Evolutionary conservation across 92 coral and sea anemone genomes (phyloP), one percentile per base, ranked within the genome.

Genomic region (Phymanthus crucifer): DNA sequence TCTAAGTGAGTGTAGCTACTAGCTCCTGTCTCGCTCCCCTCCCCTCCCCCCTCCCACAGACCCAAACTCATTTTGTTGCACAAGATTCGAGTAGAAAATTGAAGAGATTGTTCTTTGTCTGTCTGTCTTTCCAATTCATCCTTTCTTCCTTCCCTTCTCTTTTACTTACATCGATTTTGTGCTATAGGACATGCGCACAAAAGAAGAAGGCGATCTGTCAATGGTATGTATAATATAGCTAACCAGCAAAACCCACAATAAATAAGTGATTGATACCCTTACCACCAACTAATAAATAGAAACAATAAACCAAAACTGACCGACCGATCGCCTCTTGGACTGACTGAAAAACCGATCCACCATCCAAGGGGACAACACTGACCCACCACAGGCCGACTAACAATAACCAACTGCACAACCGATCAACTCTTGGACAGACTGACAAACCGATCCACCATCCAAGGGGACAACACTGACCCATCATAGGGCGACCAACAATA

Each of bases 151-250:
- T n/a, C n/a, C n/a, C 16, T 43, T 14, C 13, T 43, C 14, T 43
- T 43, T 43, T 43, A 43, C 48, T 38, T 38, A 38, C 10, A 38
- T 38, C 4, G 5, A 38, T 1, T 38, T 38, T 38, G 43, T 38
- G 43, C 48, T 43, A 54, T 24, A 71, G 75, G 47, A 16, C 46
- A 71, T 19, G 18, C 37, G 26, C 75, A 71, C 37, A 16, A 12
- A 17, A 71, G 75, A 71, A 71, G 18, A 71, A 37, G 75, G 26
- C 40, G 75, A 37, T n/a, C 40, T 23, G 29, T 71, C 47, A 18
- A 4, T 32, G 75, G 75, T 71, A 34, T 54, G 64, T 54, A 54
- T n/a, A 1, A 17, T 34, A 31, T 3, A 66, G 18, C 40, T 10
- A 29, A 4, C 6, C 27, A 61, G n/a, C 24, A 18, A 37, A 69